A percentile compares a stretch with the other conserved stretches of the same genome.
Conservation (phyloP, 2,888 invertebrate species). For the Gryllus longicercus region DNA sequence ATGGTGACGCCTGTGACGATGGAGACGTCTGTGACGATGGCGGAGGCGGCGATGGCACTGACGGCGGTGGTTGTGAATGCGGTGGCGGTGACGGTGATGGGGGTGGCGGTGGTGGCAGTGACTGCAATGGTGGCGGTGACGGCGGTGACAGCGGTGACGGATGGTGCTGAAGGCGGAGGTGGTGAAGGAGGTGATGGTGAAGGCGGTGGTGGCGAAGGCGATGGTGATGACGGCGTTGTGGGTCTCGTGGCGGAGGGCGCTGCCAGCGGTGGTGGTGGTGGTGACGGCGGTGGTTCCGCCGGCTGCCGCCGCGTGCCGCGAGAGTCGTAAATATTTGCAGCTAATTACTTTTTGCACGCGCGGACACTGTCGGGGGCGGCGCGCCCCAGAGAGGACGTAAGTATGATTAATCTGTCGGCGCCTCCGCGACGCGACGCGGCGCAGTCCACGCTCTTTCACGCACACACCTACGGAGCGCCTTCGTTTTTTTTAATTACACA, state of each 20-base stretch:
- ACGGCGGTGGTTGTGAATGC: background rate
- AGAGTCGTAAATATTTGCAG: background rate
- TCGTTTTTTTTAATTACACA: no score
- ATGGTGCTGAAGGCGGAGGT: background rate
- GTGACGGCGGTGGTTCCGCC: background rate
- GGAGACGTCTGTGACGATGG: background rate
- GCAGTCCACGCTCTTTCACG: no score
- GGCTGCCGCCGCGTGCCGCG: background rate
- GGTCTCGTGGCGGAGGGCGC: no score
- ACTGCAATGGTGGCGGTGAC: no score
- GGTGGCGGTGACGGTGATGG: background rate
- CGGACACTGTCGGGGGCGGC: background rate
- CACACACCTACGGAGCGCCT: no score
- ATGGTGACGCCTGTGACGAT: background rate
- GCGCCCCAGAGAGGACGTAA: background rate
- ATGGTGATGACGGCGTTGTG: no score
- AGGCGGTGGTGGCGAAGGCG: no score
- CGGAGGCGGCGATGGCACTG: background rate
- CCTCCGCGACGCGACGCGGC: background rate
- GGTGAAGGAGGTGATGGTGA: no score
- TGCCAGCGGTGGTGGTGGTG: no score
- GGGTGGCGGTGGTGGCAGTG: no score
- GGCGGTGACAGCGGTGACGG: background rate
- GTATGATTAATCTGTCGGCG: background rate
- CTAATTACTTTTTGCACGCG: slow-evolving; percentile 10